A percentile compares a stretch with the other conserved stretches of the same genome.
phyloP scores from a whole-genome alignment of 1,140 invertebrate genomes.

The Lordiphosa clarofinis region DNA sequence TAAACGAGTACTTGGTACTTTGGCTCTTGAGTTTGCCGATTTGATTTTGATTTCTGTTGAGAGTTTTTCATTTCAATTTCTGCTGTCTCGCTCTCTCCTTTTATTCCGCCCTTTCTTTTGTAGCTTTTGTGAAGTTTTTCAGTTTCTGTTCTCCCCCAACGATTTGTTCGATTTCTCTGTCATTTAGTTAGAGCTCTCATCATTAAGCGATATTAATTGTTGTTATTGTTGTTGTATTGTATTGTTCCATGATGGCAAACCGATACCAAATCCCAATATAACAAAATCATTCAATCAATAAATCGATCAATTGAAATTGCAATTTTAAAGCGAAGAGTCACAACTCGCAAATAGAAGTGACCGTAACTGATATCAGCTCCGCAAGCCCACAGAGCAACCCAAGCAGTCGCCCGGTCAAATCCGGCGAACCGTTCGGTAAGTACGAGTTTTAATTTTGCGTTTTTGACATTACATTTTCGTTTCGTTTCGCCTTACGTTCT shows the following conservation, averaged over 20 bases:
- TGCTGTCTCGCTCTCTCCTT: slow-evolving; percentile 9
- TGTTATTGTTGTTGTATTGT: slow-evolving; percentile 79
- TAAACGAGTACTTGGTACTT: slow-evolving; percentile 33
- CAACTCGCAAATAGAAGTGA: slow-evolving; percentile 65
- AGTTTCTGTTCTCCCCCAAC: slow-evolving; percentile 15
- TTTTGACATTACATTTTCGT: slow-evolving; percentile 20
- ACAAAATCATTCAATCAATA: slow-evolving; percentile 39
- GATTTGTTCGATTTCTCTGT: slow-evolving; percentile 34
- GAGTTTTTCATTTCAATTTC: slow-evolving; percentile 1
- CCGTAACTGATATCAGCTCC: slow-evolving; percentile 57
- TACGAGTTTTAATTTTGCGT: slow-evolving; percentile 18
- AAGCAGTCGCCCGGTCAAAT: slow-evolving; percentile 44
- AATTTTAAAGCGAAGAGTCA: slow-evolving; percentile 76
- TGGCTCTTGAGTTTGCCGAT: neutral
- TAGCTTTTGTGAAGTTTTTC: slow-evolving; percentile 26
- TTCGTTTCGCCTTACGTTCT: slow-evolving; percentile 49
- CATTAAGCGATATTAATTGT: slow-evolving; percentile 73
- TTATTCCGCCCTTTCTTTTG: slow-evolving; percentile 30
- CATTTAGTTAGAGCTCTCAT: slow-evolving; percentile 59
- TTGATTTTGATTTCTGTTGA: slow-evolving; percentile 13
- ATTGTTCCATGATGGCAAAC: slow-evolving; percentile 70
- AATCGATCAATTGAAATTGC: slow-evolving; percentile 54
- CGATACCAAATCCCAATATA: slow-evolving; percentile 16
- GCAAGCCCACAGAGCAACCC: slow-evolving; percentile 50
- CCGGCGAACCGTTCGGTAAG: slow-evolving; percentile 49